These are phyloP conservation scores for Enhydra lutris DNA, from an alignment of 2,113 vertebrate species.

Conservation along the genomic window DNA sequence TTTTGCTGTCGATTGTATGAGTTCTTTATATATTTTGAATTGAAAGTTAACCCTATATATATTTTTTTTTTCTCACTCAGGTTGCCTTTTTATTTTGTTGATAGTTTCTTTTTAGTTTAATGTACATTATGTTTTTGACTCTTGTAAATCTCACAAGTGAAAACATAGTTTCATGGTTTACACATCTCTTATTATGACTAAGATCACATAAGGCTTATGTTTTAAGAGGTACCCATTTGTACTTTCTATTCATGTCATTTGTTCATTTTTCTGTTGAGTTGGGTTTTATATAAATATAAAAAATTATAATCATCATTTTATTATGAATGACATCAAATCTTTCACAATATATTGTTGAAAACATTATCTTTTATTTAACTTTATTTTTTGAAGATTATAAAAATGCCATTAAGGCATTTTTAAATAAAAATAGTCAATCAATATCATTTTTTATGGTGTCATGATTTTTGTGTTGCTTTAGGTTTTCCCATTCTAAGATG, in stretches of 20 bases:
- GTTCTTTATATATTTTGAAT: not conserved
- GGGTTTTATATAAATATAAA: not conserved
- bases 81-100: not conserved
- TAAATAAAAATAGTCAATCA: no score
- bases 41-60: not conserved
- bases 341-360: slow-evolving; percentile 1
- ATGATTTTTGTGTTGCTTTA: not conserved
- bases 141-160: not conserved
- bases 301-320: not conserved
- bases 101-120: not conserved
- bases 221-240: not conserved
- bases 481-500: not conserved
- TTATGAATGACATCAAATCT: not conserved
- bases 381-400: not conserved
- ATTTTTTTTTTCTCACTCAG: not conserved
- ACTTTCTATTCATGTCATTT: not conserved
- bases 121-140: not conserved
- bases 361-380: not conserved
- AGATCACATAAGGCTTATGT: not conserved
- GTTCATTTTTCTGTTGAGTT: not conserved
- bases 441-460: not conserved
- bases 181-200: not conserved
- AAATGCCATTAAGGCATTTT: not conserved
- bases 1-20: not conserved
- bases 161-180: not conserved